These are phyloP conservation scores for Drosophila anceps DNA, from an alignment of 2,888 invertebrate genomes.

Conservation along the genomic window DNA sequence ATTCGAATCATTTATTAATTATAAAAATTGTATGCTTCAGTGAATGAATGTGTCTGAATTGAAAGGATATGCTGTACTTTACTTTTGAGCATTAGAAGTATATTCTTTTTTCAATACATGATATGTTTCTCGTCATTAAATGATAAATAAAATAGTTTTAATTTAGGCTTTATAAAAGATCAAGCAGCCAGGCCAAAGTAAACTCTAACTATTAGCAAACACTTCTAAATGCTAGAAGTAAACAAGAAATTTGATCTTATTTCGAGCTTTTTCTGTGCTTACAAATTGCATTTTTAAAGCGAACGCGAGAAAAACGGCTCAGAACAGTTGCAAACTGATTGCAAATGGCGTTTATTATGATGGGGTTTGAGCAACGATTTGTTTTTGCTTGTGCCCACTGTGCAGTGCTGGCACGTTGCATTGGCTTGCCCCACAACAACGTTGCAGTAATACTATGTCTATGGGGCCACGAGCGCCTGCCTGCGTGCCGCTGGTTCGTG, in stretches of 20 bases:
- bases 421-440: conserved; percentile 31
- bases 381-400: conserved; percentile 7
- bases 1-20: neutral
- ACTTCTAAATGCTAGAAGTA: neutral
- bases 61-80: neutral
- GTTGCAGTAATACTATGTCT: conserved; percentile 40
- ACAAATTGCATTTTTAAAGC: neutral
- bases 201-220: neutral
- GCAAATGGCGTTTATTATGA: neutral
- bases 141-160: no score
- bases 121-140: no score
- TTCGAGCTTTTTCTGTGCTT: neutral
- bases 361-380: conserved; percentile 1
- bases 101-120: no score
- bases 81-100: no score
- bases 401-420: conserved; percentile 10
- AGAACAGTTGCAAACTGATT: neutral
- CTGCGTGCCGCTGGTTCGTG: conserved; percentile 26
- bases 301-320: neutral
- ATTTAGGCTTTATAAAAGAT: neutral
- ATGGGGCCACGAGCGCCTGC: conserved; percentile 20
- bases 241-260: neutral
- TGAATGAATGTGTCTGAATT: neutral
- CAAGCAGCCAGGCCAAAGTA: neutral
- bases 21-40: neutral